Evolutionary conservation across 2,888 invertebrate species (phyloP).

Genomic region (Megaustenia siamemsis): DNA sequence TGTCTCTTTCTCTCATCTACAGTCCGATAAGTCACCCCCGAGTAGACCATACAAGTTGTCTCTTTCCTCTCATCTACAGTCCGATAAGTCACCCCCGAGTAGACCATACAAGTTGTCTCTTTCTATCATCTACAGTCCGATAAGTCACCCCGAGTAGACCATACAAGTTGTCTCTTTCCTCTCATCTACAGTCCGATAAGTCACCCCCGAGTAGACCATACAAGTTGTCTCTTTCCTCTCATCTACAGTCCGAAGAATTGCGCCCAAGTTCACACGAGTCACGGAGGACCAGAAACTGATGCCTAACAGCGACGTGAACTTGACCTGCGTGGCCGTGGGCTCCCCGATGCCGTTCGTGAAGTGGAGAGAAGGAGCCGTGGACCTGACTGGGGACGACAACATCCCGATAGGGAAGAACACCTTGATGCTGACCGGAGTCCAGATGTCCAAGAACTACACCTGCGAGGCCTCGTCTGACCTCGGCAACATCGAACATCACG

Average conservation of each 20-base stretch:
- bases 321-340: slow-evolving; percentile 98
- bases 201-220: slow-evolving; percentile 97
- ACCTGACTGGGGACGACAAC: slow-evolving; percentile 85
- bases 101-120: too few species aligned
- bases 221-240: not conserved
- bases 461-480: slow-evolving; percentile 97
- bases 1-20: too few species aligned
- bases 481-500: slow-evolving; percentile 90
- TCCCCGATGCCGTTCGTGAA: slow-evolving; percentile 99
- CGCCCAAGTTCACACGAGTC: slow-evolving; percentile 96
- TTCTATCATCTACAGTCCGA: too few species aligned
- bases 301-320: slow-evolving; percentile 92
- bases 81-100: too few species aligned
- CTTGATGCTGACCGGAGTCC: slow-evolving; percentile 90
- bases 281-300: slow-evolving; percentile 87
- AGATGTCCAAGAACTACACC: slow-evolving; percentile 96
- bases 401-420: slow-evolving; percentile 87
- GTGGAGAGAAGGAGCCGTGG: slow-evolving; percentile 82
- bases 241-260: slow-evolving; percentile 91
- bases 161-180: too few species aligned
- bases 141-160: too few species aligned
- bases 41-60: too few species aligned
- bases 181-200: too few species aligned
- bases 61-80: too few species aligned
- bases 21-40: too few species aligned